Evolutionary conservation across 2,888 invertebrate species (phyloP).

Genomic region (Sesia bembeciformis): DNA sequence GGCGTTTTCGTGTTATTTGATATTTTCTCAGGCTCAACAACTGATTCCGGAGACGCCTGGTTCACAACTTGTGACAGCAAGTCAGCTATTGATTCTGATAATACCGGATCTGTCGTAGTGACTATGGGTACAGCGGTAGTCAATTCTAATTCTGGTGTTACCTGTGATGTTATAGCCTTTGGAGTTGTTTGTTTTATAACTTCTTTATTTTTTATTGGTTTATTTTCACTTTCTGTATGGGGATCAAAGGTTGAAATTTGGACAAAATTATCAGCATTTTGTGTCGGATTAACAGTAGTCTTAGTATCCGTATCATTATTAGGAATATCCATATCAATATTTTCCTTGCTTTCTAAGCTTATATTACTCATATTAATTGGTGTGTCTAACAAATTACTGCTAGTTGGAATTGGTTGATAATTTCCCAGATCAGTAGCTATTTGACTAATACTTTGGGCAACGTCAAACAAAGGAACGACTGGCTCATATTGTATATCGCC

Average conservation of each 20-base stretch:
- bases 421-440: slow-evolving; percentile 63
- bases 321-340: slow-evolving; percentile 48
- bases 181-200: not conserved
- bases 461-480: slow-evolving; percentile 47
- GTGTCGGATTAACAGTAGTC: slow-evolving; percentile 11
- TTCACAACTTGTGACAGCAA: slow-evolving; percentile 65
- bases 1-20: slow-evolving; percentile 8
- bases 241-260: slow-evolving; percentile 59
- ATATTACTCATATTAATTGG: slow-evolving; percentile 28
- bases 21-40: slow-evolving; percentile 12
- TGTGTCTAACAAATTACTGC: slow-evolving; percentile 41
- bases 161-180: not conserved
- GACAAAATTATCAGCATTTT: slow-evolving; percentile 38
- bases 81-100: slow-evolving; percentile 64
- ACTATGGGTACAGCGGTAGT: slow-evolving; percentile 12
- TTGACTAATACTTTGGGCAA: slow-evolving; percentile 66
- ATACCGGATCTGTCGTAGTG: slow-evolving; percentile 49
- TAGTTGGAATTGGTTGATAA: slow-evolving; percentile 47
- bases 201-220: slow-evolving; percentile 3
- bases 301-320: slow-evolving; percentile 21
- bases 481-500: slow-evolving; percentile 23
- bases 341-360: slow-evolving; percentile 60
- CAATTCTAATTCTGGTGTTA: slow-evolving; percentile 12
- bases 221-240: slow-evolving; percentile 13
- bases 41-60: slow-evolving; percentile 29